Conservation (phyloP, 2,797 vertebrate species). For the Smutsia gigantea region DNA sequence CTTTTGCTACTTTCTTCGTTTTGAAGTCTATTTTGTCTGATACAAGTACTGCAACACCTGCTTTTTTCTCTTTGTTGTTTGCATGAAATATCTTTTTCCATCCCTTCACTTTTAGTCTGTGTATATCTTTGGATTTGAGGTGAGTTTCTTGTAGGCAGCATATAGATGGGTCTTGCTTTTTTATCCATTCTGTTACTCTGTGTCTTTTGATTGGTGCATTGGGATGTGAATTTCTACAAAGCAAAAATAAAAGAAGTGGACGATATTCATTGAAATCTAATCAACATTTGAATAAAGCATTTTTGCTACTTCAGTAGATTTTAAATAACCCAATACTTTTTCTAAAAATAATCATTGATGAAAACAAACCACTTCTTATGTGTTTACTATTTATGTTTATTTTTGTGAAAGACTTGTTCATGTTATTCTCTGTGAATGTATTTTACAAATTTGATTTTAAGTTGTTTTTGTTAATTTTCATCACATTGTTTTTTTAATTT, state of each 20-base stretch:
- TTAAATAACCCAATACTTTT: neutral
- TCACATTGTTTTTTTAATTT: neutral
- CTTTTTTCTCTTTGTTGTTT: no score
- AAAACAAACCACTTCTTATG: neutral
- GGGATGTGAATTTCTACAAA: no score
- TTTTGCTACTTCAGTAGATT: neutral
- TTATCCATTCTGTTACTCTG: no score
- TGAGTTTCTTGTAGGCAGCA: no score
- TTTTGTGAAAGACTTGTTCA: neutral
- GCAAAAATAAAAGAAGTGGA: neutral
- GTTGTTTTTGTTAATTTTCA: neutral
- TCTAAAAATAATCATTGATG: neutral
- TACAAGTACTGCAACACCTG: no score
- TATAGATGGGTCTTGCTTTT: no score
- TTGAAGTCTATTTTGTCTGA: no score
- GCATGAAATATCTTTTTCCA: no score
- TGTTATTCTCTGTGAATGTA: neutral
- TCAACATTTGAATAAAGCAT: neutral
- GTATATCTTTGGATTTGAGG: no score
- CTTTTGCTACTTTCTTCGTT: no score
- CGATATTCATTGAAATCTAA: neutral
- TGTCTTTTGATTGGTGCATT: no score
- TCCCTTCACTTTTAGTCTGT: no score
- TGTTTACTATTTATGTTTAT: neutral
- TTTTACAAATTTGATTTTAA: neutral